Base-by-base conservation (phyloP, 2,888 invertebrate species). In the Scaptomyza caliginosa region DNA sequence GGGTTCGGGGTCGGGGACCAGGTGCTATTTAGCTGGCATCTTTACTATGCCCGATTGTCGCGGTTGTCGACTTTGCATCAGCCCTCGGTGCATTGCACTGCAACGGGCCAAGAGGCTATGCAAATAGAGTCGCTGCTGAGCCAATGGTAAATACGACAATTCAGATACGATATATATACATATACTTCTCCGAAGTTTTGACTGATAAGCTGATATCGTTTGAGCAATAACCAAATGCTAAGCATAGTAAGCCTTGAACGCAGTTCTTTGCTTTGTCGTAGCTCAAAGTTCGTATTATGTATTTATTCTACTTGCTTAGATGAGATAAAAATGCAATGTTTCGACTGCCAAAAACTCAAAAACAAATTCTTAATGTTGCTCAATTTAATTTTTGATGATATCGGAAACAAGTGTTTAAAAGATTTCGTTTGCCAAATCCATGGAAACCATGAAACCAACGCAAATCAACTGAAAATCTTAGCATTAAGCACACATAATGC, bases 41-140 rank as follows among this genome's bases (percentile, higher is more conserved):
- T 60, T 32, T 32, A 32, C 40, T 21, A 19, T 7, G 39, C 13
- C 32, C 19, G 32, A 28, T 28, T 28, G 28, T 28, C 11, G n/a
- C 30, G n/a, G 5, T 50, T 39, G 16, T 50, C 32, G 30, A 30
- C 30, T 26, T 10, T 48, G 56, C 24, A 57, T 45, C 65, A 57
- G 70, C 52, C 24, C 6, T 24, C 11, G 11, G 10, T 74, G 58
- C 65, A 73, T 51, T 74, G 68, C 59, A 73, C 68, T 68, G 59
- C 62, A 58, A 36, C 48, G 30, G n/a, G 13, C 26, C 11, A 39
- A 49, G 28, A 23, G 43, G 26, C 42, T 43, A 55, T 65, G 65
- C 40, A 66, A 70, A 70, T 43, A 57, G 45, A 52, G 43, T 32
- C 45, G 30, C 28, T 16, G 34, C 34, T 32, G 48, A 67, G 38